Percentiles rank a stretch among this genome's conserved stretches.
Evolutionary conservation across 2,888 invertebrate species (phyloP).

Genomic region (Idaea dimidiata): DNA sequence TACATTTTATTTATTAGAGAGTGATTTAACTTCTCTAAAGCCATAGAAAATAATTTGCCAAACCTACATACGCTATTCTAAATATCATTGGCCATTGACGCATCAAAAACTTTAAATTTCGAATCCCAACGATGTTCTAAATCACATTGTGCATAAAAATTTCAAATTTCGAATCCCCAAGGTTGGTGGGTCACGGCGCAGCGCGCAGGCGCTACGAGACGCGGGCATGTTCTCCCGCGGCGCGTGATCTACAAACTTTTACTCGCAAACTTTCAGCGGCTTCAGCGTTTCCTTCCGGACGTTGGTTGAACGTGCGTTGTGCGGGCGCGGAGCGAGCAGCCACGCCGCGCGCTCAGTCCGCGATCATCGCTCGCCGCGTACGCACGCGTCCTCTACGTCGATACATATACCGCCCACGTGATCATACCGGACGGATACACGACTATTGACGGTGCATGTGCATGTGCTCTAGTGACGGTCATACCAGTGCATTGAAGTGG

Average conservation of each 20-base stretch:
- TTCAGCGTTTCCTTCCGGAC: constrained; percentile 75
- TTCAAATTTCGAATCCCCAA: not conserved
- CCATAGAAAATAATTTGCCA: no score
- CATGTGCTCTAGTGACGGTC: constrained; percentile 69
- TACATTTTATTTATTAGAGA: no score
- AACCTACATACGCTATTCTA: no score
- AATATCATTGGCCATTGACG: no score
- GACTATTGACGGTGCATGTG: constrained; percentile 55
- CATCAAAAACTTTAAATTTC: no score
- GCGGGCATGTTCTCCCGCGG: constrained; percentile 10
- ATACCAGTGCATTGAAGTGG: constrained; percentile 76
- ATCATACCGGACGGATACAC: constrained; percentile 30
- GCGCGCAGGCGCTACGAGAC: constrained; percentile 2
- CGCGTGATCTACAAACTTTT: constrained; percentile 55
- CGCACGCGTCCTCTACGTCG: constrained; percentile 47
- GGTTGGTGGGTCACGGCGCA: not conserved
- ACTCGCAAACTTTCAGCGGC: constrained; percentile 66
- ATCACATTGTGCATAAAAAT: constrained; percentile 1
- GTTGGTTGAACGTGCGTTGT: constrained; percentile 32
- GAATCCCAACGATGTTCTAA: not conserved
- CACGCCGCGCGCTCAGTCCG: constrained; percentile 56
- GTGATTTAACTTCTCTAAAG: no score
- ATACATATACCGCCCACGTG: constrained; percentile 38
- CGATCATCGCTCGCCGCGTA: constrained; percentile 59
- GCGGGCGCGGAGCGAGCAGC: not conserved